Base-by-base conservation (phyloP, 2,888 invertebrate genomes). In the Perdita meconis region DNA sequence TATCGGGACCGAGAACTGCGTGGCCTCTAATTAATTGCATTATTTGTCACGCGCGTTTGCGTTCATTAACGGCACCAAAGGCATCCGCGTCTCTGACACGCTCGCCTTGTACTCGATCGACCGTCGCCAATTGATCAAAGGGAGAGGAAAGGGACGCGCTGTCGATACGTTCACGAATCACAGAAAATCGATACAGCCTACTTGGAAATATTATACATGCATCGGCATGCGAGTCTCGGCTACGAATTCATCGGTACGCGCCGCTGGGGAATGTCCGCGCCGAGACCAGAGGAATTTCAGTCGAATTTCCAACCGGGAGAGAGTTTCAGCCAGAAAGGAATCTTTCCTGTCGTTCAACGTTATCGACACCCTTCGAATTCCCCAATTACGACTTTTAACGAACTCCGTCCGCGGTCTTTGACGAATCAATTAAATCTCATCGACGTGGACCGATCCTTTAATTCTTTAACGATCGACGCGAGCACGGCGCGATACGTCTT, bases 71-170 rank as follows among this genome's bases (percentile, higher is more conserved):
- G 13, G 65, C 59, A 57, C 69, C 81, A 84, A 84, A 84, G 81
- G 76, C 55, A 77, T 65, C 59, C 66, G 76, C 53, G 66, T 69
- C 66, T 57, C 16, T 47, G 60, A 40, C 60, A 65, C 44, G 44
- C 71, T 47, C 57, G 60, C 51, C 56, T 30, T 40, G 63, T 22
- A 59, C 68, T 76, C 71, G 78, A 79, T 81, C 71, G 71, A 38
- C 10, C 51, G 51, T 30, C 30, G 40, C 40, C 51, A 60, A 81
- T 78, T 85, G 85, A 85, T 85, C 85, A 85, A 83, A 85, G 81
- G 71, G 68, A 65, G 67, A 68, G 5, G 47, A n/a, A n/a, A 53
- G 59, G 59, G 55, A 71, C 74, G 69, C n/a, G 60, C 56, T 65
- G 50, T 57, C 53, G 68, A 59, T 65, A 44, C 50, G 53, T 69